These are phyloP conservation scores for Belonocnema kinseyi DNA, from an alignment of 1,140 invertebrate species.

Conservation along the genomic window DNA sequence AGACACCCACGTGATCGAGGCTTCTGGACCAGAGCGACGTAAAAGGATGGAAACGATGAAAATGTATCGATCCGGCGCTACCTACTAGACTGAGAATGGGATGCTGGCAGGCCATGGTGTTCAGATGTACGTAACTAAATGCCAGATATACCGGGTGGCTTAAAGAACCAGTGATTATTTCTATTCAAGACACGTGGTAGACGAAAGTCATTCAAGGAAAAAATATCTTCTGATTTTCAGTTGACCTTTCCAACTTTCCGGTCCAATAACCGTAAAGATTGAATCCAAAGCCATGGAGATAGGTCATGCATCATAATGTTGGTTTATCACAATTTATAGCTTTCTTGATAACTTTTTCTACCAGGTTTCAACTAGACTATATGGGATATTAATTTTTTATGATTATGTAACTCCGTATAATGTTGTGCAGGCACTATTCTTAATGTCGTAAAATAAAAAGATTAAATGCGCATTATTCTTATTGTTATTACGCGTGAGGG, in stretches of 20 bases:
- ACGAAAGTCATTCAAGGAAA: background rate
- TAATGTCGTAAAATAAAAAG: too few species aligned
- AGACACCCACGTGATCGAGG: slow-evolving; percentile 8
- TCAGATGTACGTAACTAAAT: too few species aligned
- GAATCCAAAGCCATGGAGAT: background rate
- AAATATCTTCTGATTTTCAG: background rate
- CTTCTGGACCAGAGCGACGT: slow-evolving; percentile 9
- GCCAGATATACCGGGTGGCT: background rate
- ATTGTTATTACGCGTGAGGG: too few species aligned
- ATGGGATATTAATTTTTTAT: too few species aligned
- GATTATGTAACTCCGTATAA: too few species aligned
- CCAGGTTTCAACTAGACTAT: background rate
- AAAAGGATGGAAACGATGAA: slow-evolving; percentile 16
- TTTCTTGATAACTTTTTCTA: background rate
- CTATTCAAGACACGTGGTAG: slow-evolving; percentile 6
- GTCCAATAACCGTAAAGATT: slow-evolving; percentile 20
- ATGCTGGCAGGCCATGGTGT: background rate
- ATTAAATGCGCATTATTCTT: too few species aligned
- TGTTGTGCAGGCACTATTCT: too few species aligned
- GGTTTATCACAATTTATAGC: background rate
- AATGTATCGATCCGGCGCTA: background rate
- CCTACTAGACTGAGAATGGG: background rate
- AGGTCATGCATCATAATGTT: background rate
- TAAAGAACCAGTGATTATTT: background rate
- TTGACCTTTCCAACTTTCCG: slow-evolving; percentile 25